Percentiles rank a stretch among this genome's conserved stretches.
Evolutionary conservation across 2,113 vertebrate genomes (phyloP).

Genomic region (Muscicapa adusta): DNA sequence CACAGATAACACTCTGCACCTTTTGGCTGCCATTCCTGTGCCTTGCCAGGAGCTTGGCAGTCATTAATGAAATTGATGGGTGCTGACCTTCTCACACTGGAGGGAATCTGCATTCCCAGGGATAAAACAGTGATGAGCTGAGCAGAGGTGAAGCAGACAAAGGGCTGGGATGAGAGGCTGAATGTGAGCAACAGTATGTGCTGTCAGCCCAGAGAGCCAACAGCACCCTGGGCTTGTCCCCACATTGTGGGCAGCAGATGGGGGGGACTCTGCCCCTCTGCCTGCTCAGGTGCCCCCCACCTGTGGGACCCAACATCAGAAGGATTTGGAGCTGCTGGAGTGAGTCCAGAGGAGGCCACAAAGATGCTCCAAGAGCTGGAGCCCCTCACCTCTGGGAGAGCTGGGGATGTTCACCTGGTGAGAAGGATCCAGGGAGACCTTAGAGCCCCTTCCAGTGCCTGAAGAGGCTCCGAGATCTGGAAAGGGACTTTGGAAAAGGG

Average conservation of each 20-base stretch:
- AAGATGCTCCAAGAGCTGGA: neutral
- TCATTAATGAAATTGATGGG: neutral
- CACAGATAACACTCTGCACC: neutral
- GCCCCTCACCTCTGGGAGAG: neutral
- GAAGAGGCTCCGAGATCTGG: neutral
- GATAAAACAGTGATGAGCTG: neutral
- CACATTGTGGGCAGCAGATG: neutral
- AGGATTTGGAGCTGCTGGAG: neutral
- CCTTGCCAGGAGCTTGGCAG: neutral
- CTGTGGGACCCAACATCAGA: neutral
- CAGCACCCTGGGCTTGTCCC: neutral
- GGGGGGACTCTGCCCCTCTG: neutral
- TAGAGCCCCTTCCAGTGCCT: rapidly evolving
- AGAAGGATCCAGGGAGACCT: neutral
- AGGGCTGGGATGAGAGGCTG: neutral
- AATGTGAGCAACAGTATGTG: neutral
- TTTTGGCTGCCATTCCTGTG: neutral
- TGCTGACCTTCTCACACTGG: neutral
- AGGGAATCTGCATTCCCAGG: neutral
- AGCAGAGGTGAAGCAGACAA: neutral
- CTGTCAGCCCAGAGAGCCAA: neutral
- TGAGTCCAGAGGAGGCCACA: rapidly evolving
- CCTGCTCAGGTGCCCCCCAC: neutral
- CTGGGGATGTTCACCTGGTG: rapidly evolving
- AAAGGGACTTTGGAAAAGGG: neutral